Base-by-base conservation (phyloP, 2,888 invertebrate genomes). In the Chloromyia formosa region DNA sequence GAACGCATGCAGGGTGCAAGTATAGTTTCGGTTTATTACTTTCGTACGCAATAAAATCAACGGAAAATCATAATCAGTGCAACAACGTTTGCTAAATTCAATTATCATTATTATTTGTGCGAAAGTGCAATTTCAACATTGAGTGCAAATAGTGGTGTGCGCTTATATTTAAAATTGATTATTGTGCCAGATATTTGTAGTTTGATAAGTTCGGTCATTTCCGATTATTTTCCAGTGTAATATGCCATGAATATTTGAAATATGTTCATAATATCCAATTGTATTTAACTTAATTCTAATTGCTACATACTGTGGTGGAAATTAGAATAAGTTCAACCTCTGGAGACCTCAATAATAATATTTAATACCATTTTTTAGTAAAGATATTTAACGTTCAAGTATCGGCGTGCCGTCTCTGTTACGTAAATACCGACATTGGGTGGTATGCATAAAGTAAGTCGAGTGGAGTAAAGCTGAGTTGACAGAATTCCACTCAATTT, bases 1-100 rank as follows among this genome's bases (percentile, higher is more conserved):
- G 20, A 77, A 77, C 75, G 76, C 77, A 77, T 77, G 77, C 77
- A 78, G 77, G 77, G 78, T 80, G 80, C 80, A 80, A 79, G 76
- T 76, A 60, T 77, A 79, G 79, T 78, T 79, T 80, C 80, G 80
- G 80, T 80, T 79, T 77, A 66, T 58, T 66, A 66, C 45, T 58
- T 56, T 42, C 23, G 56, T 66, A 35, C 45, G 66, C 66, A 66
- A 49, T 66, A 12, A 66, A 66, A 66, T 62, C 16, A 62, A 62
- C 40, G n/a, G 18, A 49, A 40, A 66, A 66, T 66, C n/a, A 66
- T 66, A 66, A 66, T 49, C 49, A 49, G 66, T 66, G 66, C 66
- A 66, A 35, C 49, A 66, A 49, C 66, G 66, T 49, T 12, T 9
- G 9, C 49, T 49, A 20, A 49, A 49, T 66, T 66, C 35, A 66